phyloP scores from a whole-genome alignment of 2,113 vertebrate genomes.

The Toxotes jaculatrix region DNA sequence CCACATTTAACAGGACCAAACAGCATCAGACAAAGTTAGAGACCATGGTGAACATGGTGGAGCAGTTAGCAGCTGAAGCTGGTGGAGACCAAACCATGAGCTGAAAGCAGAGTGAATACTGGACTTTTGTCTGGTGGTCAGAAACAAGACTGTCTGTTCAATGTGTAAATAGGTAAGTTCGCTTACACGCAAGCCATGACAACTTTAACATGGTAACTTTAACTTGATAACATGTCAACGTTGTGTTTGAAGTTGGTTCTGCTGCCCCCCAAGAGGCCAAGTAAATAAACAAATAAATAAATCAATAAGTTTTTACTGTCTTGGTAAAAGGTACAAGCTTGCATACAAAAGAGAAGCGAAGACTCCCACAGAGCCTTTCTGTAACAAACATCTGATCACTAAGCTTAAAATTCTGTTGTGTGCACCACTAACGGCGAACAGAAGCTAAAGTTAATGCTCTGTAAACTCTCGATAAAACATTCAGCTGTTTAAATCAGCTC shows the following conservation, averaged over 20 bases:
- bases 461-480: not conserved
- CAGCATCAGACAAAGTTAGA: not conserved
- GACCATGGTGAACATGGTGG: too few relatives aligned
- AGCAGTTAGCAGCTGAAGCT: too few relatives aligned
- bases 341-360: not conserved
- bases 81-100: too few relatives aligned
- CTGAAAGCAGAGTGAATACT: too few relatives aligned
- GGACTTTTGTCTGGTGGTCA: not conserved
- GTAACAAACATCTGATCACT: not conserved
- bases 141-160: not conserved
- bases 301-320: not conserved
- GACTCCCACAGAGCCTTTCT: not conserved
- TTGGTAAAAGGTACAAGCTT: not conserved
- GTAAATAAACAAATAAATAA: not conserved
- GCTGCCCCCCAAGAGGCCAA: not conserved
- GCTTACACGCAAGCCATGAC: not conserved
- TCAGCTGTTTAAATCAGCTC: not conserved
- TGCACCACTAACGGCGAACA: not conserved
- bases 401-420: not conserved
- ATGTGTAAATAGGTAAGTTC: not conserved
- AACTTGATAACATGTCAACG: not conserved
- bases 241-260: not conserved
- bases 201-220: not conserved
- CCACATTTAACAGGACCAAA: too few relatives aligned
- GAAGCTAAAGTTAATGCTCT: not conserved